Percentiles rank a stretch among this genome's conserved stretches.
Evolutionary conservation across 2,888 invertebrate species (phyloP).

Genomic region (Pediacus dermestoides): DNA sequence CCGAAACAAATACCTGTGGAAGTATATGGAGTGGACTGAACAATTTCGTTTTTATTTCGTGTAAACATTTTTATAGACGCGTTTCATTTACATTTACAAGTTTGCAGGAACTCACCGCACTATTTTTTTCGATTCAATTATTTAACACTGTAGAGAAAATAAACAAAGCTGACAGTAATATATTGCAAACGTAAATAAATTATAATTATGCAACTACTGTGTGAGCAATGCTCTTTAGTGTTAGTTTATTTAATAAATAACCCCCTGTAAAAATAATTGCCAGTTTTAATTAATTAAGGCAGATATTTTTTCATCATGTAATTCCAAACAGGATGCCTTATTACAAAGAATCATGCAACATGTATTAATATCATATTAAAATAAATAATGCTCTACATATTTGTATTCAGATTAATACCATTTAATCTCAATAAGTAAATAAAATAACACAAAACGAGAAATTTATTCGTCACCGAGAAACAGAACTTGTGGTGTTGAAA

Average conservation of each 20-base stretch:
- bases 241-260: slow-evolving; percentile 1
- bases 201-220: slow-evolving; percentile 14
- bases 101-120: neutral
- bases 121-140: neutral
- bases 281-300: slow-evolving; percentile 19
- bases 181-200: slow-evolving; percentile 3
- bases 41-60: no score
- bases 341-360: slow-evolving; percentile 29
- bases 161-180: slow-evolving; percentile 6
- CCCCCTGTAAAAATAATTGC: slow-evolving; percentile 17
- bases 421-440: slow-evolving; percentile 15
- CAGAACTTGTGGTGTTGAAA: neutral
- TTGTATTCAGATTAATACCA: slow-evolving; percentile 21
- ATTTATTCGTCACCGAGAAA: slow-evolving; percentile 3
- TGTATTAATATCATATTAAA: slow-evolving; percentile 30
- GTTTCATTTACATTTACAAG: no score
- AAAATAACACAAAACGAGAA: slow-evolving; percentile 13
- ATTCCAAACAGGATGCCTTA: slow-evolving; percentile 28
- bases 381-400: slow-evolving; percentile 26
- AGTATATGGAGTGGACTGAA: no score
- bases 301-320: slow-evolving; percentile 14
- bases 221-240: slow-evolving; percentile 3
- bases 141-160: neutral
- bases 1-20: no score
- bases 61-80: no score